Conservation (phyloP, 2,113 vertebrate species). For the Tonatia bakeri region DNA sequence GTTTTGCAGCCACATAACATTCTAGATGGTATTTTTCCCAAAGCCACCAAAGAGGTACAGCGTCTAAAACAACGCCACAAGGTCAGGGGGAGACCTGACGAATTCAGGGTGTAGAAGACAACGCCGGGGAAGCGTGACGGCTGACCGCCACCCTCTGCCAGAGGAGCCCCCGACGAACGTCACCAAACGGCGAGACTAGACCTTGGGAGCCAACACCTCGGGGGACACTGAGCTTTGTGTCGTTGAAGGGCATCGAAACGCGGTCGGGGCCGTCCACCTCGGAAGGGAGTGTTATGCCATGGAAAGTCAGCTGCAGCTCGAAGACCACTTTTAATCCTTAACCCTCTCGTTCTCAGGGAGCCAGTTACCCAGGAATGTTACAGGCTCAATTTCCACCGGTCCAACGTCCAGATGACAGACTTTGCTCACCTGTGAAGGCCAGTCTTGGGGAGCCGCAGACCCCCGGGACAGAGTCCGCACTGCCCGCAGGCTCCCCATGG, state of each 20-base stretch:
- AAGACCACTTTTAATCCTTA: neutral
- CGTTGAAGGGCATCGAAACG: neutral
- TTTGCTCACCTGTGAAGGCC: no score
- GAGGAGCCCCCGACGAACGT: neutral
- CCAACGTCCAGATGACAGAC: accelerated
- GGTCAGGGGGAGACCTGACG: accelerated
- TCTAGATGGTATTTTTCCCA: neutral
- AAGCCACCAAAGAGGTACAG: neutral
- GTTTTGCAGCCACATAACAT: neutral
- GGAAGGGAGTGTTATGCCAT: neutral
- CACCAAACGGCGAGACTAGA: neutral
- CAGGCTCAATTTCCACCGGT: neutral
- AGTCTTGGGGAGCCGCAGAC: accelerated
- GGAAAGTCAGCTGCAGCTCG: neutral
- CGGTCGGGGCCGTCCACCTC: neutral
- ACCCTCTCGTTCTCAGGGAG: no score
- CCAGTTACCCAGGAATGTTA: neutral
- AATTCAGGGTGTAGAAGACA: neutral
- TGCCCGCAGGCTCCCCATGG: no score
- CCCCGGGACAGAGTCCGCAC: neutral
- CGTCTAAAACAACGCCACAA: neutral
- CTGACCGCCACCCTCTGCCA: neutral
- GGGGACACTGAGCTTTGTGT: neutral
- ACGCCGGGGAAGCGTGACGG: accelerated
- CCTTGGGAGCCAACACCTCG: neutral